phyloP scores from a whole-genome alignment of 2,797 vertebrate genomes.

The Setipinna tenuifilis region DNA sequence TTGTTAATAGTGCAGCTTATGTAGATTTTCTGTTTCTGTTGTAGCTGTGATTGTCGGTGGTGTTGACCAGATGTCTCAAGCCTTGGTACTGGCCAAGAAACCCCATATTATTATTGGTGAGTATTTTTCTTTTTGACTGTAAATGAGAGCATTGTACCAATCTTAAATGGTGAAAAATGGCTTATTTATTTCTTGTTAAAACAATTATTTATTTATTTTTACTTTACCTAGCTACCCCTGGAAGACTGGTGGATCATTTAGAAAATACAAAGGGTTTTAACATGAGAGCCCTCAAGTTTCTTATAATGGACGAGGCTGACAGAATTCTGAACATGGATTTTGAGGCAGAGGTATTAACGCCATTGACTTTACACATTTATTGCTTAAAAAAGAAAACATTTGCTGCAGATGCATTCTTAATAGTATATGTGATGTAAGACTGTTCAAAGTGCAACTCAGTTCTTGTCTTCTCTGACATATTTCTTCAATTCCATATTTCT shows the following conservation, averaged over 20 bases:
- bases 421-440: too few species aligned
- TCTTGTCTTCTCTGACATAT: too few species aligned
- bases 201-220: background rate
- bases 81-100: conserved; percentile 95
- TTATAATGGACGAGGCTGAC: conserved; percentile 98
- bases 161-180: background rate
- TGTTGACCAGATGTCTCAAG: conserved; percentile 97
- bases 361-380: background rate
- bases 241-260: conserved; percentile 91
- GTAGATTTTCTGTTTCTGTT: conserved; percentile 52
- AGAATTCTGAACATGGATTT: conserved; percentile 99
- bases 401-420: too few species aligned
- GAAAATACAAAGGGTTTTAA: conserved; percentile 98
- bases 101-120: conserved; percentile 96
- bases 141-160: background rate
- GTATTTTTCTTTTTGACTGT: conserved; percentile 34
- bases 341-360: conserved; percentile 87
- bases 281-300: conserved; percentile 87
- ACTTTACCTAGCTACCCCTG: conserved; percentile 85
- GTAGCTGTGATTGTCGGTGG: conserved; percentile 94
- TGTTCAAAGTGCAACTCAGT: too few species aligned
- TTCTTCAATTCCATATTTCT: too few species aligned
- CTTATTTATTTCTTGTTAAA: background rate
- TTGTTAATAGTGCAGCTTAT: too few species aligned
- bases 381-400: background rate